Conservation (phyloP, 2,888 invertebrate species). For the Belgica antarctica region DNA sequence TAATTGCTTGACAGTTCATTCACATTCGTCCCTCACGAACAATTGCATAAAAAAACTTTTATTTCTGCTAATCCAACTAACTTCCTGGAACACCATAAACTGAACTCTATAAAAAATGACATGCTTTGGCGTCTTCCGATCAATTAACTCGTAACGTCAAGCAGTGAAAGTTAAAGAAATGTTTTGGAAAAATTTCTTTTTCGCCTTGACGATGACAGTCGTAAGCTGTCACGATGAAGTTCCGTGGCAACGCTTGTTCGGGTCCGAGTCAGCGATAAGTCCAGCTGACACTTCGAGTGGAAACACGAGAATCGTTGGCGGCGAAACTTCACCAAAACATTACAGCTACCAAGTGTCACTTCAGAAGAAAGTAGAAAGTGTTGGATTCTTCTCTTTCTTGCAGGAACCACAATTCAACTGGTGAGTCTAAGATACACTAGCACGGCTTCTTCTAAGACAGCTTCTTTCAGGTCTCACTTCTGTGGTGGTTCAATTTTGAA, state of each 20-base stretch:
- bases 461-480: slow-evolving; percentile 48
- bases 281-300: background rate
- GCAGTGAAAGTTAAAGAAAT: too few relatives aligned
- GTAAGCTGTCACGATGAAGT: background rate
- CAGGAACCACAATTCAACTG: background rate
- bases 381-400: background rate
- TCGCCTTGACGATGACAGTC: background rate
- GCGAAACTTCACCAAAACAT: slow-evolving; percentile 46
- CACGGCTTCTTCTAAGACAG: too few relatives aligned
- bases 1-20: too few relatives aligned
- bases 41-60: too few relatives aligned
- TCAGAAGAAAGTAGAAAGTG: slow-evolving; percentile 44
- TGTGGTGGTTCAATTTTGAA: slow-evolving; percentile 51
- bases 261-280: background rate
- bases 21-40: too few relatives aligned
- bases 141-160: too few relatives aligned
- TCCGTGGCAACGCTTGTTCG: background rate
- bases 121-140: too few relatives aligned
- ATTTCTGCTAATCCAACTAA: too few relatives aligned
- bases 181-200: slow-evolving; percentile 1
- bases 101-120: too few relatives aligned
- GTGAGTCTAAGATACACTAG: background rate
- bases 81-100: too few relatives aligned
- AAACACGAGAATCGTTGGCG: slow-evolving; percentile 46
- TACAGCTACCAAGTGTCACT: slow-evolving; percentile 53